These are phyloP conservation scores for Marisa cornuarietis DNA, from an alignment of 1,140 invertebrate genomes.

Conservation along the genomic window DNA sequence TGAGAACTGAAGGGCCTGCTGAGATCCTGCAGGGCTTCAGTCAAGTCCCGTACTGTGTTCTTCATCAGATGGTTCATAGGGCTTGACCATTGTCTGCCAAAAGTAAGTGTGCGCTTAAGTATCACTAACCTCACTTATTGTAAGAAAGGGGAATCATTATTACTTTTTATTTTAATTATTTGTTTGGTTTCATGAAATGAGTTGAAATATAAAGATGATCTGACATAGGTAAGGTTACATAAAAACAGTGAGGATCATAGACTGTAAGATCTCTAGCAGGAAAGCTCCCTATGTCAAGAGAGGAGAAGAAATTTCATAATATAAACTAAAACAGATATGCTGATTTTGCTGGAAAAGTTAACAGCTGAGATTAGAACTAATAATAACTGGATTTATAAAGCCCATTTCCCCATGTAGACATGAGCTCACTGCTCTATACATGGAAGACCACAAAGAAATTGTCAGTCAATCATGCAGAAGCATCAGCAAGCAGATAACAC, in stretches of 20 bases:
- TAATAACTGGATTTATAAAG: too few species aligned
- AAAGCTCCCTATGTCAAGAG: neutral
- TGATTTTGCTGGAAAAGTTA: too few species aligned
- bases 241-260: neutral
- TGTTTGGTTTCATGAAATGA: constrained; percentile 22
- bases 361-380: too few species aligned
- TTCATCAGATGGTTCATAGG: constrained; percentile 57
- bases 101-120: neutral
- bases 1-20: constrained; percentile 63
- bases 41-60: constrained; percentile 48
- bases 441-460: too few species aligned
- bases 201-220: constrained; percentile 10
- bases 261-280: neutral
- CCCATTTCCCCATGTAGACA: too few species aligned
- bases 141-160: neutral
- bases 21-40: constrained; percentile 59
- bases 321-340: too few species aligned
- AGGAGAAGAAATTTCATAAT: neutral
- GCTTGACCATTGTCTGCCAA: constrained; percentile 50
- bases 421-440: too few species aligned
- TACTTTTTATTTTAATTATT: neutral
- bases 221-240: neutral
- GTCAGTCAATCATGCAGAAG: too few species aligned
- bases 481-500: too few species aligned
- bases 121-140: neutral